phyloP scores from a whole-genome alignment of 2,113 vertebrate genomes.

The Cyprinus carpio region DNA sequence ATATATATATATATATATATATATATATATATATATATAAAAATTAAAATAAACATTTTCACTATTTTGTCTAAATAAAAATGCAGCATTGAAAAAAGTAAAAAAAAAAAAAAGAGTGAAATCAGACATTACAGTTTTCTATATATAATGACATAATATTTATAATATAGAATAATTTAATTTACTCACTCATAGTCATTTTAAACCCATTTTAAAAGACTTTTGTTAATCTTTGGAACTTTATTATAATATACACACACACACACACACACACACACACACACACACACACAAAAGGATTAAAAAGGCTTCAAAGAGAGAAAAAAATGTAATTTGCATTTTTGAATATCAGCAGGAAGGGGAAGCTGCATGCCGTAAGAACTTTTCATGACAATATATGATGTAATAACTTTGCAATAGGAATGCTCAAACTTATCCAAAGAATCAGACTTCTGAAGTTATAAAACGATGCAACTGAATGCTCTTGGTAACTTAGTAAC shows the following conservation, averaged over 20 bases:
- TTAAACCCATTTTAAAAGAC: not conserved
- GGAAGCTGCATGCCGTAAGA: not conserved
- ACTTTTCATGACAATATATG: not conserved
- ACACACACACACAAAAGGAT: no score
- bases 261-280: no score
- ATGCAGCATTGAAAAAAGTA: not conserved
- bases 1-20: no score
- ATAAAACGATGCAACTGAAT: not conserved
- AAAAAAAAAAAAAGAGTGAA: not conserved
- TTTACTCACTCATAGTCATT: not conserved
- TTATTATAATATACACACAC: no score
- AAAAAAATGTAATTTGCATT: not conserved
- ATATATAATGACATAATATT: no score
- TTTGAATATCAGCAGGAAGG: not conserved
- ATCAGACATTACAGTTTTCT: not conserved
- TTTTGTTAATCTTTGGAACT: not conserved
- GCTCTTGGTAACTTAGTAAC: slow-evolving; percentile 23
- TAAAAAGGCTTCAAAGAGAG: not conserved
- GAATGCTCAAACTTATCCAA: not conserved
- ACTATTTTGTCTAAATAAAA: not conserved
- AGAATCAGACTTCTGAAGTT: slow-evolving; percentile 20
- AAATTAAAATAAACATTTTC: no score
- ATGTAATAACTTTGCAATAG: slow-evolving; percentile 37
- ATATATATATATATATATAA: no score
- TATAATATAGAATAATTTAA: not conserved